A percentile compares a stretch with the other conserved stretches of the same genome.
Evolutionary conservation across 2,888 invertebrate species (phyloP).

Genomic region (Anorthoa munda): DNA sequence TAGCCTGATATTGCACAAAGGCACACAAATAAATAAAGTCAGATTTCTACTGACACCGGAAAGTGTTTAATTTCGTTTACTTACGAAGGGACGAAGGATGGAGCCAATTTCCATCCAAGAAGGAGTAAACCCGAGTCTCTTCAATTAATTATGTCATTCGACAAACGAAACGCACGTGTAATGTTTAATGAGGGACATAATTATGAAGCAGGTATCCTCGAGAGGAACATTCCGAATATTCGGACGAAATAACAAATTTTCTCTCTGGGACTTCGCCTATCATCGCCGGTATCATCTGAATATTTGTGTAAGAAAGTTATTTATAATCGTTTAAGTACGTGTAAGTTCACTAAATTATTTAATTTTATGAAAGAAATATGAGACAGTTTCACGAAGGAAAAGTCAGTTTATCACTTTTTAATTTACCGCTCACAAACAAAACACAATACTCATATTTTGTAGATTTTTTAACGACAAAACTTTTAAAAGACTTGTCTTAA

Average conservation of each 20-base stretch:
- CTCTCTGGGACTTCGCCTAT: no score
- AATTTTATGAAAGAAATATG: neutral
- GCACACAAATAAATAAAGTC: conserved; percentile 31
- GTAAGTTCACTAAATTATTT: no score
- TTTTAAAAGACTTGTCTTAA: conserved; percentile 16
- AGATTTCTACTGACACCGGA: conserved; percentile 27
- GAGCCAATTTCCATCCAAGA: conserved; percentile 34
- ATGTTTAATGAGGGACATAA: conserved; percentile 49
- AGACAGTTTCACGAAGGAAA: neutral
- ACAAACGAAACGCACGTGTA: conserved; percentile 39
- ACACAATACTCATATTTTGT: conserved; percentile 24
- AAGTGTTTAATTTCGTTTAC: conserved; percentile 39
- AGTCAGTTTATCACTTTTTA: neutral
- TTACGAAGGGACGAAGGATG: conserved; percentile 15
- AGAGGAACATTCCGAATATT: conserved; percentile 1
- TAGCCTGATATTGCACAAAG: conserved; percentile 29
- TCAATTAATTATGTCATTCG: conserved; percentile 43
- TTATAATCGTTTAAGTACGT: no score
- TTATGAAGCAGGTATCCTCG: conserved; percentile 25
- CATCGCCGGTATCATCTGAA: no score
- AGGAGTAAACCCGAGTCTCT: conserved; percentile 22
- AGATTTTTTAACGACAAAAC: conserved; percentile 21
- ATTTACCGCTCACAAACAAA: conserved; percentile 13
- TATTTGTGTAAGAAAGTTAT: no score
- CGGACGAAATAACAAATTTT: no score